Evolutionary conservation across 2,888 invertebrate species (phyloP).

Genomic region (Agrochola litura): DNA sequence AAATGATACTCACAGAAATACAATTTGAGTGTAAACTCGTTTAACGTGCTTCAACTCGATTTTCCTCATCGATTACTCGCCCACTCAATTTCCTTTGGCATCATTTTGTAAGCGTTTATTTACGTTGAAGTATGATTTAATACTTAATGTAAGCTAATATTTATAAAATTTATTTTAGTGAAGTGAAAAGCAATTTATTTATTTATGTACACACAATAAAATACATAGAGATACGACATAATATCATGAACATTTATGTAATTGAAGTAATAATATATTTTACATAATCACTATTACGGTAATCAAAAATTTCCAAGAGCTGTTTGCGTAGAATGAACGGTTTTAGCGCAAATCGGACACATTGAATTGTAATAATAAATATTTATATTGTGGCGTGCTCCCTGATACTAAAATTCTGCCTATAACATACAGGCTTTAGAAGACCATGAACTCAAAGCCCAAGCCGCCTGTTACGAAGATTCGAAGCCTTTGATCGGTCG

Average conservation of each 20-base stretch:
- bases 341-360: not conserved
- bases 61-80: slow-evolving; percentile 58
- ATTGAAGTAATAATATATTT: not conserved
- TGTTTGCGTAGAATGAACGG: not conserved
- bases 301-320: not conserved
- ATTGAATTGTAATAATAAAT: too few relatives aligned
- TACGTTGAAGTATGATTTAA: slow-evolving; percentile 11
- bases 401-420: not conserved
- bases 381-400: not conserved
- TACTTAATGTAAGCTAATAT: slow-evolving; percentile 25
- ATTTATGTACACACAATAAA: too few relatives aligned
- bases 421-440: slow-evolving; percentile 73
- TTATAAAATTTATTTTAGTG: slow-evolving; percentile 21
- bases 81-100: slow-evolving; percentile 48
- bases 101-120: slow-evolving; percentile 36
- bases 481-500: slow-evolving; percentile 82
- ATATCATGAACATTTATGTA: too few relatives aligned
- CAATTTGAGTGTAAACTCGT: slow-evolving; percentile 44
- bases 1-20: slow-evolving; percentile 37
- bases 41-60: slow-evolving; percentile 46
- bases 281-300: not conserved
- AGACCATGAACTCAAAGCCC: slow-evolving; percentile 71
- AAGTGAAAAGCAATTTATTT: not conserved
- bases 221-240: too few relatives aligned
- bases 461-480: slow-evolving; percentile 76